Conservation (phyloP, 2,888 invertebrate genomes). For the Limnephilus marmoratus region DNA sequence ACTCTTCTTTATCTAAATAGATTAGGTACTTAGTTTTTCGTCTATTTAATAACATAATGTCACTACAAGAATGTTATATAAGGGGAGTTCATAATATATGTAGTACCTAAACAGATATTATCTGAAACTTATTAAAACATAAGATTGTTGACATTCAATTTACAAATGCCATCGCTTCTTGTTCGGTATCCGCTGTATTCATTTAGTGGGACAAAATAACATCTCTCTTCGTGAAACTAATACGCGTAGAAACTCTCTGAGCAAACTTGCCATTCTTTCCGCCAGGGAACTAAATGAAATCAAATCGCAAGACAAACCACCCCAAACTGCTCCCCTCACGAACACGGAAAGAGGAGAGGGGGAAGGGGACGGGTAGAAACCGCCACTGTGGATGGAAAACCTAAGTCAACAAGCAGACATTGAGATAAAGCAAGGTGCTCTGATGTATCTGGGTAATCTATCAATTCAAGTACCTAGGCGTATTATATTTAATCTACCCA, state of each 20-base stretch:
- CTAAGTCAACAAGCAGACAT: constrained; percentile 14
- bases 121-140: neutral
- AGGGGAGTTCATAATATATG: no score
- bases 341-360: neutral
- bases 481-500: constrained; percentile 31
- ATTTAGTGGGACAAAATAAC: constrained; percentile 47
- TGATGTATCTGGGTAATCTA: constrained; percentile 53
- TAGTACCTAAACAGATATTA: neutral
- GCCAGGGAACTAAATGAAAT: constrained; percentile 64
- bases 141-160: constrained; percentile 6
- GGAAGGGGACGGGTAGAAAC: neutral
- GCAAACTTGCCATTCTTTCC: constrained; percentile 61
- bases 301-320: constrained; percentile 62
- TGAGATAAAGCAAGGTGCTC: constrained; percentile 27
- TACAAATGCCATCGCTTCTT: neutral
- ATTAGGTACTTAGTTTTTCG: no score
- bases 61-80: no score
- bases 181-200: neutral
- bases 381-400: constrained; percentile 9
- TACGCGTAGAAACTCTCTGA: constrained; percentile 30
- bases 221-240: constrained; percentile 22
- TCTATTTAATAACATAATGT: no score
- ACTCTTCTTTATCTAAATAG: no score
- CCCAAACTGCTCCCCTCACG: neutral
- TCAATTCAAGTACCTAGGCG: constrained; percentile 48